Base-by-base conservation (phyloP, 2,888 invertebrate genomes). In the Ommatoiulus sabulosus region DNA sequence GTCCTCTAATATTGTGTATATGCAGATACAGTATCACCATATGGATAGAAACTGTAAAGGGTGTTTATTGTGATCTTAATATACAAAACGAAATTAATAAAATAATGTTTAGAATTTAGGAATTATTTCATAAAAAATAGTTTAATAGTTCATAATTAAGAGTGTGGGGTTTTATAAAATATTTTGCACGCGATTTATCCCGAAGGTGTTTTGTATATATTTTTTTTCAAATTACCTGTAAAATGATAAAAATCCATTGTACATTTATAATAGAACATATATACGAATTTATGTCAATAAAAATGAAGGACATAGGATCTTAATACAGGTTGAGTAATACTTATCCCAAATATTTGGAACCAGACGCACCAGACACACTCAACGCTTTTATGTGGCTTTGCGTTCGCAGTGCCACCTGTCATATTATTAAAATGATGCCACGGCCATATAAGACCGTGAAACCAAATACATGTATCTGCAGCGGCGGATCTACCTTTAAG, bases 141-240 rank as follows among this genome's bases (percentile, higher is more conserved):
- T 80, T 12, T 3, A 35, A 80, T 80, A 80, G 35, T 15, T 35
- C 10, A 80, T 80, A 80, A 24, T 35, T 80, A 35, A 80, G 80
- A 24, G 35, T 80, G 80, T 7, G 80, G 35, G 72, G 72, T 80
- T 80, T 80, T 80, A 80, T 80, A 80, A 80, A 24, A 35, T 80
- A 80, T 80, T 80, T 80, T 80, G 35, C 80, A 80, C 80, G 80
- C 24, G 15, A 80, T 80, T 8, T 80, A 35, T 80, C 12, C 35
- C 10, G 12, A 80, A 80, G 24, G 35, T 35, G 80, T 52, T 80
- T 80, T 80, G 80, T 80, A 72, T 80, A 35, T 80, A 24, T 80
- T 80, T 35, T 80, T 80, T 80, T 80, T 24, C 35, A 80, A 80
- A 35, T 63, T 80, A 80, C 35, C 35, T 24, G 35, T 80, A 80